Base-by-base conservation (phyloP, 2,888 invertebrate genomes). In the Drosophila kuntzei region DNA sequence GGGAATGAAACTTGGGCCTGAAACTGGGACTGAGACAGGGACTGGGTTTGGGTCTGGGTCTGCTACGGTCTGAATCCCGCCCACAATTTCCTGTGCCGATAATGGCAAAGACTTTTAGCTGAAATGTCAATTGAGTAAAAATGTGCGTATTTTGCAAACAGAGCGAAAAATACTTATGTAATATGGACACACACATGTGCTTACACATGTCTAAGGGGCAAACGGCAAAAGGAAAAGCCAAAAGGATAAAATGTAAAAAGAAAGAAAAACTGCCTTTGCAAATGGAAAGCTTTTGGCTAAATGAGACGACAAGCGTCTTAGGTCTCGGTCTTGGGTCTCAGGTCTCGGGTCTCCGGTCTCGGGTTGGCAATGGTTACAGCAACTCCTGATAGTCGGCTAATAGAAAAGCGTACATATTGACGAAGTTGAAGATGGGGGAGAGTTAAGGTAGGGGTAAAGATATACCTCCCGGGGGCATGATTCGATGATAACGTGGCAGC, bases 71-170 rank as follows among this genome's bases (percentile, higher is more conserved):
- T 36, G 60, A 18, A 29, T 50, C 50, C 75, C 66, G 70, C 75
- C 71, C 79, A 71, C 71, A 58, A 58, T 57, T 74, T 69, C 62
- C 79, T 69, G 68, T 39, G 58, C 41, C 55, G 58, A 20, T 59
- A 67, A 57, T 60, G 54, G 49, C 51, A 64, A 59, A 71, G 72
- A 70, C 76, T 79, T 70, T 79, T 68, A 70, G 72, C 80, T 72
- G 39, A 77, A 77, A 79, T 76, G 79, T 73, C 79, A 79, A 79
- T 79, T 79, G 79, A 58, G 79, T 70, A 73, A 79, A 76, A 79
- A 79, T 79, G 79, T 79, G 72, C 76, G 71, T 79, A 75, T 79
- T 78, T 79, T 71, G 79, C 76, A 78, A 78, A 71, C 69, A 78
- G 74, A 61, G 66, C 64, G 44, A 61, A 78, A 78, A 66, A 79